phyloP scores from a whole-genome alignment of 2,888 invertebrate genomes.

The Drosophila koepferae region DNA sequence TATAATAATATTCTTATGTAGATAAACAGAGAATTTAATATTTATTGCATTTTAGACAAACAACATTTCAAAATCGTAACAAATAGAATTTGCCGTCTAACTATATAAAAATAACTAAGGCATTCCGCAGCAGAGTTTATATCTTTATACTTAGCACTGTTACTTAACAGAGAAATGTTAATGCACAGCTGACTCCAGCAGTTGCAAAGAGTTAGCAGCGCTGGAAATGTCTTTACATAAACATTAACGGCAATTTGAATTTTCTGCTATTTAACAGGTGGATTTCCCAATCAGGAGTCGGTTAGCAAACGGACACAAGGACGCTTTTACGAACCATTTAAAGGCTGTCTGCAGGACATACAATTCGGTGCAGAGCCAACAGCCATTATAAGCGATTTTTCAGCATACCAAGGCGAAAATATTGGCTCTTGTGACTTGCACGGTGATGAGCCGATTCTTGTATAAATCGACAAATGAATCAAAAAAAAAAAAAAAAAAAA shows the following conservation, averaged over 20 bases:
- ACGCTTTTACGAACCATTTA: constrained; percentile 87
- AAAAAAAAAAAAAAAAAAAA: constrained; percentile 53
- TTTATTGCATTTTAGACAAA: too few relatives aligned
- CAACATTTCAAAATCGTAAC: background rate
- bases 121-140: too few relatives aligned
- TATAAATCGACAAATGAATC: constrained; percentile 73
- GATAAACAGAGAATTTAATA: too few relatives aligned
- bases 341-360: constrained; percentile 88
- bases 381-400: constrained; percentile 86
- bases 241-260: constrained; percentile 12
- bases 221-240: background rate
- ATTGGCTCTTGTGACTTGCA: constrained; percentile 87
- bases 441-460: constrained; percentile 84
- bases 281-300: constrained; percentile 86
- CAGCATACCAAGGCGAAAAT: constrained; percentile 87
- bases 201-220: constrained; percentile 14
- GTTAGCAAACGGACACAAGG: constrained; percentile 85
- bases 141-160: background rate
- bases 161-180: constrained; percentile 30
- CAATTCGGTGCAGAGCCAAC: constrained; percentile 85
- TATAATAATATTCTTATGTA: too few relatives aligned
- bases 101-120: background rate
- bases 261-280: constrained; percentile 84
- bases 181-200: background rate
- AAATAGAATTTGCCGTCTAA: background rate